Evolutionary conservation across 2,113 vertebrate species (phyloP), one percentile per base, ranked within the genome.

Genomic region (Brachyhypopomus gauderio): DNA sequence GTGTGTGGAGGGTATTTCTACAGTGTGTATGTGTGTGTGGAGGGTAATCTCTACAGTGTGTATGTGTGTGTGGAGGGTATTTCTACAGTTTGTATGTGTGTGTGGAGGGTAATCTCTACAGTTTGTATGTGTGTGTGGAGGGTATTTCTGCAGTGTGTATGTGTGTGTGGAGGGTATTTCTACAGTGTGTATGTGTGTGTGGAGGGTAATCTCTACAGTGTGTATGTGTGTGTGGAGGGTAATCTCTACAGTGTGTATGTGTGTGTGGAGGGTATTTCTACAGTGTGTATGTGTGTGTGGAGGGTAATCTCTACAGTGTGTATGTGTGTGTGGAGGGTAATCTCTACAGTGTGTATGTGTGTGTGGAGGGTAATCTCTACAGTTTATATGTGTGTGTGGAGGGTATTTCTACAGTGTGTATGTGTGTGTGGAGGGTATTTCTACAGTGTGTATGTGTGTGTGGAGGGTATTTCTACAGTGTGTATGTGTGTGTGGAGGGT

Each of bases 1-100:
- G 12, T 52, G 45, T 52, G 45, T 52, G 45, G 72, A 72, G 82
- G n/a, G n/a, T n/a, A n/a, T n/a, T n/a, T n/a, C n/a, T n/a, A n/a
- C n/a, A n/a, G n/a, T n/a, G n/a, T n/a, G n/a, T n/a, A n/a, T n/a
- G n/a, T n/a, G n/a, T n/a, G 74, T 70, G 64, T 70, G 58, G 30
- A 30, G 3, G 30, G 30, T 30, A 30, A 30, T 30, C 30, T 30
- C 77, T 67, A 63, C 30, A 30, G 30, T 45, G 2, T 45, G 45
- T 52, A 3, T 52, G 12, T 52, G 12, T 52, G 45, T 52, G 45
- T 52, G 45, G 72, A 72, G 82, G n/a, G n/a, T n/a, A n/a, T n/a
- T n/a, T n/a, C n/a, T n/a, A n/a, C n/a, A n/a, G n/a, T n/a, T n/a
- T n/a, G n/a, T n/a, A n/a, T n/a, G n/a, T n/a, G n/a, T n/a, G 74